Base-by-base conservation (phyloP, 2,797 vertebrate species). In the Hemitrygon akajei region DNA sequence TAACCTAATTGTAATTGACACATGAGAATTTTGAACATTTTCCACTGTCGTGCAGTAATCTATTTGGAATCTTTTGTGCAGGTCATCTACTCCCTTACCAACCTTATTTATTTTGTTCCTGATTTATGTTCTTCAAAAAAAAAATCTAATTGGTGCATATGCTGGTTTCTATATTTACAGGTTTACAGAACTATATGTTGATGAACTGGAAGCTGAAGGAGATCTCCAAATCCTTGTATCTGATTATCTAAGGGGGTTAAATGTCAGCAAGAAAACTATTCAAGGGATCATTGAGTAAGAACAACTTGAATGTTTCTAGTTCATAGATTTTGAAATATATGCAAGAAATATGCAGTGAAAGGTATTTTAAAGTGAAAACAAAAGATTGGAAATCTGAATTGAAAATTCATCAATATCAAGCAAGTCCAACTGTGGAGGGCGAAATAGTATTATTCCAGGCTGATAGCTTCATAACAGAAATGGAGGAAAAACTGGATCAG, bases 111-210 rank as follows among this genome's bases (percentile, higher is more conserved):
- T 63, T 18, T 71, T 69, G 27, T 84, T 30, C 76, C 47, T 27
- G 14, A 79, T 77, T 30, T 69, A 3, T 10, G 69, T 16, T 86
- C 18, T 6, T 3, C 56, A 27, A 60, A 75, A 82, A 79, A 60
- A 27, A 40, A 22, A 63, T 37, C 16, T 77, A 9, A 27, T 5
- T 30, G 16, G 27, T 87, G 58, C 30, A 47, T 56, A 80, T 37
- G 60, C 58, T 82, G 25, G 6, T 37, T 80, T 81, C n/a, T 84
- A 10, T n/a, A 22, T 30, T 80, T 94, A 3, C 7, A 99, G 99
- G 94, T 99, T 99, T 95, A 99, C 99, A 93, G 99, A 99, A 96
- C 96, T 99, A 94, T 99, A 98, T 34, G 97, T 99, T 73, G 98
- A 99, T 95, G 99, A 99, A 96, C 94, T 99, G 94, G 98, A 98